Evolutionary conservation across 1,140 invertebrate genomes (phyloP).

Genomic region (Meloidogyne chitwoodi): DNA sequence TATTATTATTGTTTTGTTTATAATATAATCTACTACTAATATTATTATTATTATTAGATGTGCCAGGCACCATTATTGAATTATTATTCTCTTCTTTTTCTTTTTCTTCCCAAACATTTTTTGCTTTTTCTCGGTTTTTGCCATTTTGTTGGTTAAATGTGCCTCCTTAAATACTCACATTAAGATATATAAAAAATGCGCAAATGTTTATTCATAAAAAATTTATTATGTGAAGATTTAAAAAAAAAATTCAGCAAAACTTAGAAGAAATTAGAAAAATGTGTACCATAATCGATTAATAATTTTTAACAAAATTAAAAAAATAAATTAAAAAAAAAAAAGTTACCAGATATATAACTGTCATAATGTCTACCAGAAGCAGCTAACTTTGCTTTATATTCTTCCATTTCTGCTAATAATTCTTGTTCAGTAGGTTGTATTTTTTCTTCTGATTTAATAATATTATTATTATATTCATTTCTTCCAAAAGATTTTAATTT

Average conservation of each 20-base stretch:
- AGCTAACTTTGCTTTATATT: conserved; percentile 38
- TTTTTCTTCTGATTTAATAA: neutral
- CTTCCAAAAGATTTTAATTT: too few species aligned
- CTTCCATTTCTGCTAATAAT: conserved; percentile 5
- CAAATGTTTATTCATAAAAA: neutral
- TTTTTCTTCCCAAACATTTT: neutral
- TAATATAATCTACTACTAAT: neutral
- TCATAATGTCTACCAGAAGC: conserved; percentile 40
- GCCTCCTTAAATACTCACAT: neutral
- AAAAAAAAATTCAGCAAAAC: neutral
- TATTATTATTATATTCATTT: too few species aligned
- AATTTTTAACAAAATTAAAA: neutral
- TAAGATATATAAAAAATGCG: neutral
- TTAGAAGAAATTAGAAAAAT: too few species aligned
- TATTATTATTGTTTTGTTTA: neutral
- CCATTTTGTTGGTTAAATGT: neutral
- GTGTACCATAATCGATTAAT: too few species aligned
- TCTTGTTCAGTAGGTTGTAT: conserved; percentile 1
- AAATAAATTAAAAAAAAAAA: neutral
- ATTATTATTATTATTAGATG: neutral
- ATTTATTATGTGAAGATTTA: neutral
- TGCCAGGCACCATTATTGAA: neutral
- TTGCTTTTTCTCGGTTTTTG: neutral
- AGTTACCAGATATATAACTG: conserved; percentile 2
- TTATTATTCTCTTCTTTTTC: neutral